Conservation (phyloP, 2,113 vertebrate species). For the Notiomystis cincta region DNA sequence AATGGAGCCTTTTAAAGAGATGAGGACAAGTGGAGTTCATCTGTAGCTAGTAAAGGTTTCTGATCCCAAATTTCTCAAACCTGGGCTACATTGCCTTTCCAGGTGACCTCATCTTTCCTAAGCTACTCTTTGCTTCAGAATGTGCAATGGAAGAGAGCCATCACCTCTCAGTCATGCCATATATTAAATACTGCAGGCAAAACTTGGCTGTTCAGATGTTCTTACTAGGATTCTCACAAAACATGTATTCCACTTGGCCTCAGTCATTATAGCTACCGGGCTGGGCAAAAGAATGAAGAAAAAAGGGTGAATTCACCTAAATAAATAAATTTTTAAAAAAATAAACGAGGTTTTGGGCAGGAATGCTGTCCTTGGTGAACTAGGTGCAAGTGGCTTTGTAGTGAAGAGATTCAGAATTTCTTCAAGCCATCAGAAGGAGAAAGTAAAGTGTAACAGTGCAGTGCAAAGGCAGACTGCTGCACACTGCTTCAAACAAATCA, state of each 20-base stretch:
- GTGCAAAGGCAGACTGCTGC: not conserved
- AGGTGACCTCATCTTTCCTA: not conserved
- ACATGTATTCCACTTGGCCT: not conserved
- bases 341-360: not conserved
- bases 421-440: not conserved
- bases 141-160: not conserved
- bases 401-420: not conserved
- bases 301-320: not conserved
- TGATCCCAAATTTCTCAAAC: not conserved
- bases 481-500: no score
- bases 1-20: not conserved
- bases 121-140: not conserved
- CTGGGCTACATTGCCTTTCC: not conserved
- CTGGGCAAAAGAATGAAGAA: not conserved
- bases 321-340: not conserved
- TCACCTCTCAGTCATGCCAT: not conserved
- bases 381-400: not conserved
- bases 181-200: not conserved
- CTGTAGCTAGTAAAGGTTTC: not conserved
- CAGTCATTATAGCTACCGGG: not conserved
- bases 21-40: not conserved
- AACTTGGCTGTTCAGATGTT: not conserved
- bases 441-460: not conserved
- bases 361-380: not conserved
- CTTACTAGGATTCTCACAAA: not conserved